Evolutionary conservation across 2,797 vertebrate genomes (phyloP).

Genomic region (Acanthurus leucopareius): DNA sequence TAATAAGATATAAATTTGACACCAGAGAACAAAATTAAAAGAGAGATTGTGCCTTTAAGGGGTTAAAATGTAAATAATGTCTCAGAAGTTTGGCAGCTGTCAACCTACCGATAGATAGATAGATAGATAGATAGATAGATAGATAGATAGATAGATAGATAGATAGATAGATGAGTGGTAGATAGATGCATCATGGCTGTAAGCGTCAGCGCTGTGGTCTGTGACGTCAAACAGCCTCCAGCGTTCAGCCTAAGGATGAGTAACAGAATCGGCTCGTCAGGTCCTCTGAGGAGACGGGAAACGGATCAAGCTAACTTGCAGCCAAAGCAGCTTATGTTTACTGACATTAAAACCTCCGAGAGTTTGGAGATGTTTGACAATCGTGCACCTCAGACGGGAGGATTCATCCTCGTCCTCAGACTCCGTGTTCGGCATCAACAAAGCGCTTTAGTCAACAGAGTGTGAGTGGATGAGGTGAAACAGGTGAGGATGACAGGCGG

Average conservation of each 20-base stretch:
- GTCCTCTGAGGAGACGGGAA: slow-evolving; percentile 40
- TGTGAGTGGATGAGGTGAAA: slow-evolving; percentile 21
- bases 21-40: not conserved
- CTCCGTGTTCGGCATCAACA: not conserved
- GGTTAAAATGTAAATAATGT: not conserved
- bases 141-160: slow-evolving; percentile 2
- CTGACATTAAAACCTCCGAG: slow-evolving; percentile 34
- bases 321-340: slow-evolving; percentile 54
- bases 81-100: too few relatives aligned
- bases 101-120: not conserved
- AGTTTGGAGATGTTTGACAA: slow-evolving; percentile 22
- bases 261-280: slow-evolving; percentile 18
- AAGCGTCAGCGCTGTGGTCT: too few relatives aligned
- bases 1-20: not conserved
- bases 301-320: not conserved
- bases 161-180: not conserved
- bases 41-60: not conserved
- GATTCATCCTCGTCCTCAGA: not conserved
- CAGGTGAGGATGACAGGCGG: slow-evolving; percentile 54
- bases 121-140: not conserved
- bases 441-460: not conserved
- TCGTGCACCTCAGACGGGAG: slow-evolving; percentile 11
- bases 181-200: not conserved
- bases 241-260: slow-evolving; percentile 8
- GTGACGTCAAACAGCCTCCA: not conserved